Base-by-base conservation (phyloP, 2,113 vertebrate species). In the Paralichthys olivaceus region DNA sequence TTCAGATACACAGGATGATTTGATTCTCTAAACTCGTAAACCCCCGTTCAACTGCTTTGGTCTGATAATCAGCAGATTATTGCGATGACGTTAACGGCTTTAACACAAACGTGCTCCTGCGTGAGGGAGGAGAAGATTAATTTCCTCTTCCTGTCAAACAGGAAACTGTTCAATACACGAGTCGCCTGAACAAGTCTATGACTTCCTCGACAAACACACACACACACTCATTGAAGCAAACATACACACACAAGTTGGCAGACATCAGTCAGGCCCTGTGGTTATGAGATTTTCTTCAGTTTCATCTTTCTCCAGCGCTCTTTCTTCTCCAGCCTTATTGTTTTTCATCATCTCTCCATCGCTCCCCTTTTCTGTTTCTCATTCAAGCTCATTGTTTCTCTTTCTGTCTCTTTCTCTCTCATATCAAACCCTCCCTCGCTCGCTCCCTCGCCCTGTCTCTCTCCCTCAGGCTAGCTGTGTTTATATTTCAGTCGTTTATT, bases 401-500 rank as follows among this genome's bases (percentile, higher is more conserved):
- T 84, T 9, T 53, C 49, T 53, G 49, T 53, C 82, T 66, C 85
- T 87, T 81, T 49, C 76, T 86, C 76, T 87, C 78, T 80, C 84
- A 66, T 75, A 85, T 89, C 69, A 80, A n/a, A 71, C 58, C 53
- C 79, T 69, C 79, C 69, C 72, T 68, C 54, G 5, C 61, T 68
- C 37, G 34, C 53, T 23, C 51, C 2, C 61, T 61, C 65, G 22
- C 2, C 79, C 90, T 83, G 80, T 60, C 84, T 86, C 88, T n/a
- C 49, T 53, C 60, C 89, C 87, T 37, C 58, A 80, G 90, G 90
- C 90, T 58, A 64, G 79, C 84, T 68, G 87, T 90, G 90, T 91
- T 93, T 90, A 90, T 92, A 93, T 92, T 93, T 93, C 91, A 88
- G 81, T 89, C 87, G 89, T 93, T 93, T 93, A 91, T 93, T 93